A percentile compares a stretch with the other conserved stretches of the same genome.
These are phyloP conservation scores for Leptinotarsa haldemani DNA, from an alignment of 2,888 invertebrate species.

Conservation along the genomic window DNA sequence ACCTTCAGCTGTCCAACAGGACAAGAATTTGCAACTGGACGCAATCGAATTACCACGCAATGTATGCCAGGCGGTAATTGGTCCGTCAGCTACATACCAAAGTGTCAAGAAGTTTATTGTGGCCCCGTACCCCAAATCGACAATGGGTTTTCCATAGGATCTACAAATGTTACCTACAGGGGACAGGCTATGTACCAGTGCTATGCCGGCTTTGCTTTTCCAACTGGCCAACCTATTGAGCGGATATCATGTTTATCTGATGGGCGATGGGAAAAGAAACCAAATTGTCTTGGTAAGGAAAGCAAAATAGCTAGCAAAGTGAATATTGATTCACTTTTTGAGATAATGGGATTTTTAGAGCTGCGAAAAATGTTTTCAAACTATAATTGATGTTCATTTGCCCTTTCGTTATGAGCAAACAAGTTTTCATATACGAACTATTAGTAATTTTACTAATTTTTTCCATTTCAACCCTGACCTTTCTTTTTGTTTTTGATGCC, in stretches of 20 bases:
- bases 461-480: too few relatives aligned
- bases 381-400: too few relatives aligned
- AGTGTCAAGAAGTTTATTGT: conserved; percentile 96
- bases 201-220: conserved; percentile 95
- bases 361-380: too few relatives aligned
- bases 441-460: too few relatives aligned
- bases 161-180: conserved; percentile 93
- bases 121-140: conserved; percentile 98
- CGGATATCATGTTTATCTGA: conserved; percentile 90
- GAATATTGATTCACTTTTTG: too few relatives aligned
- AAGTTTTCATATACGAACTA: too few relatives aligned
- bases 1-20: conserved; percentile 93
- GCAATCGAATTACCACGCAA: conserved; percentile 83
- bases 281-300: conserved; percentile 82
- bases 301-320: neutral
- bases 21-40: conserved; percentile 93
- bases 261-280: conserved; percentile 93
- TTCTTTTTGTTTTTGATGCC: too few relatives aligned
- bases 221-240: conserved; percentile 87
- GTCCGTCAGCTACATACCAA: conserved; percentile 91
- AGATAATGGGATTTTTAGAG: too few relatives aligned
- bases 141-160: conserved; percentile 95
- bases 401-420: too few relatives aligned
- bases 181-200: conserved; percentile 96
- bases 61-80: conserved; percentile 92